Percentiles rank a stretch among this genome's conserved stretches.
Conservation (phyloP, 2,113 vertebrate genomes). For the Murina feae region DNA sequence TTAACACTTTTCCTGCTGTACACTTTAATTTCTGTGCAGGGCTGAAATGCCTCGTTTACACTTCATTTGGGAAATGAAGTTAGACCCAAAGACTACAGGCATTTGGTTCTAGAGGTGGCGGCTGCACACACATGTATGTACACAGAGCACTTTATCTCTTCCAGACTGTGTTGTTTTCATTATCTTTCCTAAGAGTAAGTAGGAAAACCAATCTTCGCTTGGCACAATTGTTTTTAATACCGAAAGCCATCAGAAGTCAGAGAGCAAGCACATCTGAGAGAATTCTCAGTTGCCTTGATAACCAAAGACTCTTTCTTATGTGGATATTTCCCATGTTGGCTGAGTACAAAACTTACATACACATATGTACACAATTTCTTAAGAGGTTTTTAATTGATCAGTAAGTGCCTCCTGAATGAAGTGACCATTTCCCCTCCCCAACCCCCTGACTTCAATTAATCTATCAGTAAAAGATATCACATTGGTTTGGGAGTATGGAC, state of each 20-base stretch:
- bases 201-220: constrained; percentile 20
- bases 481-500: background rate
- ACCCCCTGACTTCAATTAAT: background rate
- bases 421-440: background rate
- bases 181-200: background rate
- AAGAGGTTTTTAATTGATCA: background rate
- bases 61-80: constrained; percentile 46
- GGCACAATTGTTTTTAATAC: constrained; percentile 19
- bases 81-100: constrained; percentile 10
- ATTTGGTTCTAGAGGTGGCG: background rate
- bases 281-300: background rate
- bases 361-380: background rate
- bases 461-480: background rate
- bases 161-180: background rate
- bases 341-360: background rate
- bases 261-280: background rate
- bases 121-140: fast-evolving
- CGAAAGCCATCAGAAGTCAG: background rate
- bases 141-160: background rate
- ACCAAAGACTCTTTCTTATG: background rate
- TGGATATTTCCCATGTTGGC: background rate
- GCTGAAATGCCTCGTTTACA: constrained; percentile 48
- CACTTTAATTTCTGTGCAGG: constrained; percentile 66
- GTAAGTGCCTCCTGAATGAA: background rate
- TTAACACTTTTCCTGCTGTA: constrained; percentile 42